phyloP scores from a whole-genome alignment of 2,113 vertebrate genomes.

The pig (Sus scrofa) region DNA sequence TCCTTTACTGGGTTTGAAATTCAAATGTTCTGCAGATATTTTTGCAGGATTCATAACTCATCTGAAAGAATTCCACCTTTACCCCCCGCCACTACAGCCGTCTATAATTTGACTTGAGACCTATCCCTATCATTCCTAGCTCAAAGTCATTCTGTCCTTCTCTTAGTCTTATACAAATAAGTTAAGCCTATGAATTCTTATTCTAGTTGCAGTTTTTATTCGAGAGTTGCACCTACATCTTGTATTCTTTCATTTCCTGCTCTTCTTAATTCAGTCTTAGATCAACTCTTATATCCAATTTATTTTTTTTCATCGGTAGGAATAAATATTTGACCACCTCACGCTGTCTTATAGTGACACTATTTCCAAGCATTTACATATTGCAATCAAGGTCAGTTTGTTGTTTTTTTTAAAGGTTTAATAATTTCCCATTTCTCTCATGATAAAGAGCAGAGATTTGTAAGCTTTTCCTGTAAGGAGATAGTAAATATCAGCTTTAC shows the following conservation, averaged over 20 bases:
- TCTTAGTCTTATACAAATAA: neutral
- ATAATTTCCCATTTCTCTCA: neutral
- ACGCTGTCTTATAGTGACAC: neutral
- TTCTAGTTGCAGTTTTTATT: neutral
- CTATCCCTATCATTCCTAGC: neutral
- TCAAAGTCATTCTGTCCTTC: neutral
- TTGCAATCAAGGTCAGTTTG: neutral
- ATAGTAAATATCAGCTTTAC: neutral
- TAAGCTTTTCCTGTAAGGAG: neutral
- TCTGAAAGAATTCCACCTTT: neutral
- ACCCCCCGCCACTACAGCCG: accelerated
- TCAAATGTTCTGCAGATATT: neutral
- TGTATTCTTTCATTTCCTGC: neutral
- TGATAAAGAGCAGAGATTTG: neutral
- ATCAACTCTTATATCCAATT: neutral
- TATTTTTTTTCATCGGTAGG: neutral
- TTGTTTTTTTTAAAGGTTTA: neutral
- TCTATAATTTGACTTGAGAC: neutral
- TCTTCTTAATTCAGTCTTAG: neutral
- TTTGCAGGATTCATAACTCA: too few species aligned
- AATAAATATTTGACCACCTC: too few species aligned
- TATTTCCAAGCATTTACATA: neutral
- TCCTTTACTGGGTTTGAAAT: too few species aligned
- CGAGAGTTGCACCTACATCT: accelerated
- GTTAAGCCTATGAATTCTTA: neutral